Evolutionary conservation across 2,888 invertebrate species (phyloP).

Genomic region (Portevinia maculata): DNA sequence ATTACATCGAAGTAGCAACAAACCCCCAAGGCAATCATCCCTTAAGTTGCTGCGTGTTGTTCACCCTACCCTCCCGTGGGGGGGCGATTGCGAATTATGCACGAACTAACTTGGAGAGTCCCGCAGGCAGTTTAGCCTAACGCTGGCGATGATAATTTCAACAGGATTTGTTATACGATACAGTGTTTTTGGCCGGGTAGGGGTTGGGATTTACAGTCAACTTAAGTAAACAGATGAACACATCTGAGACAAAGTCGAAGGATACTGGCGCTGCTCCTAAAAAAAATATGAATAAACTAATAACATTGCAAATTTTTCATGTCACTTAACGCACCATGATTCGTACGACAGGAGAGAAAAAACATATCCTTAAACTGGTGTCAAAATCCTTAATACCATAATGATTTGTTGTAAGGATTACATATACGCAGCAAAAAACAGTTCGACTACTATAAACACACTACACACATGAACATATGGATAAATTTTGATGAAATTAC

Average conservation of each 20-base stretch:
- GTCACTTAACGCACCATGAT: conserved; percentile 71
- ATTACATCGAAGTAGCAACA: conserved; percentile 29
- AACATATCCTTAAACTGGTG: conserved; percentile 72
- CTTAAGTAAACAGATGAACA: conserved; percentile 65
- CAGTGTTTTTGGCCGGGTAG: conserved; percentile 49
- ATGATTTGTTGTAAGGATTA: conserved; percentile 74
- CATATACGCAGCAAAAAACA: conserved; percentile 45
- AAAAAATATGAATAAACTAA: conserved; percentile 48
- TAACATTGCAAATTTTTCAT: conserved; percentile 74
- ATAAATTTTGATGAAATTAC: conserved; percentile 73
- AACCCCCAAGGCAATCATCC: conserved; percentile 58
- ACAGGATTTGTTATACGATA: conserved; percentile 71
- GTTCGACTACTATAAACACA: conserved; percentile 51
- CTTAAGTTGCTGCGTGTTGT: conserved; percentile 44
- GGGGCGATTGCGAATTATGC: conserved; percentile 65
- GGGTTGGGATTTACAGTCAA: conserved; percentile 59
- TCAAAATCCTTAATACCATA: conserved; percentile 74
- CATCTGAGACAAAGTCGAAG: conserved; percentile 67
- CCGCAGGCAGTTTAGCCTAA: conserved; percentile 55
- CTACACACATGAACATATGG: conserved; percentile 63
- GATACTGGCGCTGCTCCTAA: background rate
- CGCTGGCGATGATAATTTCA: conserved; percentile 68
- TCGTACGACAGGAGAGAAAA: conserved; percentile 26
- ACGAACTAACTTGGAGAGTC: conserved; percentile 69
- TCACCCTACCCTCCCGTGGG: background rate